Base-by-base conservation (phyloP, 2,113 vertebrate genomes). In the Leptobrachium leishanense region DNA sequence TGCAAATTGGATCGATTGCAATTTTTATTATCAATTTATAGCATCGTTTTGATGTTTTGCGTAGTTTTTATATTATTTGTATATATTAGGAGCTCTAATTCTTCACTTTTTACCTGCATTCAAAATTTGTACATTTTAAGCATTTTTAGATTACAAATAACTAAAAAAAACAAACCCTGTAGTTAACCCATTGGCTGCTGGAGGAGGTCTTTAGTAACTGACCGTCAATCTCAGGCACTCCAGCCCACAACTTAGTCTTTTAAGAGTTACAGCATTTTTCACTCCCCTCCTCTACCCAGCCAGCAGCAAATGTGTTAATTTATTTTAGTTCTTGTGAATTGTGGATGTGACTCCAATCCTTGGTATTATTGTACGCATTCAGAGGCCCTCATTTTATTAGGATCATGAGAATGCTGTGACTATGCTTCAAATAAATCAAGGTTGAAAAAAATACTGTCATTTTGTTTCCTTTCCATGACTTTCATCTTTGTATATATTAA, bases 1-100 rank as follows among this genome's bases (percentile, higher is more conserved):
- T 73, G 43, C 20, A 74, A 62, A 62, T 64, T 68, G 50, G 42
- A 62, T 8, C 69, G 75, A 43, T 84, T 84, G 46, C 85, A 88
- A 90, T 93, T 87, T 86, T 85, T 93, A 93, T 89, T 89, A 88
- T 31, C 44, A 85, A 81, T 85, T 92, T 90, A 79, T 72, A 87
- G 85, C 88, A 89, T 90, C 84, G 85, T 84, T 77, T 89, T 87
- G 83, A 85, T 83, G 88, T 84, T 85, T 86, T 90, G 88, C 88
- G 87, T 87, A 88, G 89, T 94, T 96, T 94, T 94, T 87, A 90
- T 92, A 94, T 90, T 93, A 83, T 92, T 89, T 95, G 88, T 96
- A 95, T 90, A 92, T 92, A 95, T 84, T 89, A 91, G 85, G 90
- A 88, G 84, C 89, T 89, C 86, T 91, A 94, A 91, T 91, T 91